These are phyloP conservation scores for Gorilla gorilla DNA, from an alignment of 2,113 vertebrate genomes.

Conservation along the genomic window DNA sequence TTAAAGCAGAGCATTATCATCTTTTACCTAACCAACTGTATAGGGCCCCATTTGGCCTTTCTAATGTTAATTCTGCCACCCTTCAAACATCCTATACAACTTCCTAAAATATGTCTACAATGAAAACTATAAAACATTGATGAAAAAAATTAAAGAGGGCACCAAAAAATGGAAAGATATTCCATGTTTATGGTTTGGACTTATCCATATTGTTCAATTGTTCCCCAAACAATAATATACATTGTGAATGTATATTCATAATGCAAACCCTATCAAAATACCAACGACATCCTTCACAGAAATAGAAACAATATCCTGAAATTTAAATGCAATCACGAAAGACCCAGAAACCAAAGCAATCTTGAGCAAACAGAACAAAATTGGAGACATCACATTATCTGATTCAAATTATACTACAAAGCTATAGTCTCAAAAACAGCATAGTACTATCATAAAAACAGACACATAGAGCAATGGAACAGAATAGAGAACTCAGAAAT, in stretches of 20 bases:
- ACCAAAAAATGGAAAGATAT: background rate
- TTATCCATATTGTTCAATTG: background rate
- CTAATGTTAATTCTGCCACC: background rate
- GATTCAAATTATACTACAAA: no score
- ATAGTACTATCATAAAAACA: no score
- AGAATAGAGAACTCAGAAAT: background rate
- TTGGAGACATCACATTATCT: no score
- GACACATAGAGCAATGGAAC: background rate
- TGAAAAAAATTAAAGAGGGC: background rate
- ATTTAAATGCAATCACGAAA: no score
- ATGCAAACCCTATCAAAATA: no score
- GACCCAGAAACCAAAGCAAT: no score
- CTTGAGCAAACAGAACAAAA: no score
- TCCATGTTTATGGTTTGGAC: background rate
- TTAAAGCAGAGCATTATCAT: background rate
- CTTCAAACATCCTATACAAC: background rate
- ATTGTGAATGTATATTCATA: no score
- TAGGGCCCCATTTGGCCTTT: background rate
- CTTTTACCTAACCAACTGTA: background rate
- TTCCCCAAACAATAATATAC: background rate
- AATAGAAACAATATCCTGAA: no score
- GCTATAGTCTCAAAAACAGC: no score
- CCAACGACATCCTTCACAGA: no score
- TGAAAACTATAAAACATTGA: background rate
- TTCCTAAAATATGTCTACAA: background rate